phyloP scores from a whole-genome alignment of 2,797 vertebrate genomes.

The Sebastes minor region DNA sequence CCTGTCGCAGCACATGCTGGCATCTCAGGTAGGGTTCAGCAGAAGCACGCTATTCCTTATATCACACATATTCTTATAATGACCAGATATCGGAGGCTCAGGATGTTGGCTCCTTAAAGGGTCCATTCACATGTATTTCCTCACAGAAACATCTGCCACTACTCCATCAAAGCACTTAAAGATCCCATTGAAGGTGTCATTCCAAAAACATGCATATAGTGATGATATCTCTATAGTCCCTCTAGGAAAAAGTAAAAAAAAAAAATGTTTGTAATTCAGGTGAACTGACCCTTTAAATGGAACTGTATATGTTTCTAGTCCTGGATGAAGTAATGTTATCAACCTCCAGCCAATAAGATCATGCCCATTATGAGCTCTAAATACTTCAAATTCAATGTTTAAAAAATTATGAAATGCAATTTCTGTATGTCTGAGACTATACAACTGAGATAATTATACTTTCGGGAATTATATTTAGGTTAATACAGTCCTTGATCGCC shows the following conservation, averaged over 20 bases:
- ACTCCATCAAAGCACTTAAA: neutral
- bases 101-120: neutral
- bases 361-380: neutral
- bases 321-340: neutral
- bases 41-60: neutral
- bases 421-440: neutral
- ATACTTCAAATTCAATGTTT: neutral
- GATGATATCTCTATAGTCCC: neutral
- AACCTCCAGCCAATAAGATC: neutral
- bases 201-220: neutral
- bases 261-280: neutral
- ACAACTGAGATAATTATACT: neutral
- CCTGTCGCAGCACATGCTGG: conserved; percentile 88
- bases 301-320: neutral
- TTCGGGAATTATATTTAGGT: neutral
- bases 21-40: conserved; percentile 87
- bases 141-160: neutral
- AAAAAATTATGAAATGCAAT: neutral
- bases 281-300: neutral
- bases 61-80: neutral
- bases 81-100: neutral
- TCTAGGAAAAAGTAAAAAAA: neutral
- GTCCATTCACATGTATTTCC: neutral
- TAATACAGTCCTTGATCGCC: neutral
- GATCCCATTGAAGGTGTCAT: neutral